Evolutionary conservation across 2,888 invertebrate species (phyloP), one percentile per base, ranked within the genome.

Genomic region (Morpho helenor): DNA sequence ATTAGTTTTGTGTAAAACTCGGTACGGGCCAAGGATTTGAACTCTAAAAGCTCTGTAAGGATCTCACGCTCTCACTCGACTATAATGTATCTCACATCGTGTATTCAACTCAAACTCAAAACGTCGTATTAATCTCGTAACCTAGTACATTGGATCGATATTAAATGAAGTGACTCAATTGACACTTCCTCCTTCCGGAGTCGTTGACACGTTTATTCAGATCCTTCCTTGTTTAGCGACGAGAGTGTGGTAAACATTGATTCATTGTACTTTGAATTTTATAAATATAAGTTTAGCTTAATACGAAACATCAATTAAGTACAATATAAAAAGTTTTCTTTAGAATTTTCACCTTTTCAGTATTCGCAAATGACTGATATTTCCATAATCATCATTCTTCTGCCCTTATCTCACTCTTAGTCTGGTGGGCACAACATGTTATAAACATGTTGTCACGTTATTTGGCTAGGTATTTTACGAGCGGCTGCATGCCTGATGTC

Each of bases 171-270:
- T 56, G 51, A 61, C 55, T 58, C 46, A 61, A 64, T 63, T 60
- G 63, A 57, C 51, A 65, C 65, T 76, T 77, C 76, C 74, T 69
- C 56, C 68, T 82, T 83, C 83, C 82, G 76, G 71, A 69, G 62
- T 74, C 69, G 71, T 67, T 72, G 73, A 71, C 74, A 73, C 74
- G 67, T 63, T 71, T 71, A 73, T 76, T 63, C 64, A 55, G 61
- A 61, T 64, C 65, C 71, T 74, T 73, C 74, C 72, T 71, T 66
- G 68, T 73, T 69, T 71, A 71, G 68, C n/a, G 50, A 23, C 31
- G 47, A 52, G 39, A n/a, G 54, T 47, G 50, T 8, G 49, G 42
- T 51, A 51, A 47, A 45, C 22, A 40, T 46, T 39, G 23, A 43
- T 49, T 51, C 23, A 31, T 23, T 16, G 41, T 31, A 42, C 9